A percentile compares a stretch with the other conserved stretches of the same genome.
These are phyloP conservation scores for Psilopogon haemacephalus DNA, from an alignment of 2,113 vertebrate species.

Conservation along the genomic window DNA sequence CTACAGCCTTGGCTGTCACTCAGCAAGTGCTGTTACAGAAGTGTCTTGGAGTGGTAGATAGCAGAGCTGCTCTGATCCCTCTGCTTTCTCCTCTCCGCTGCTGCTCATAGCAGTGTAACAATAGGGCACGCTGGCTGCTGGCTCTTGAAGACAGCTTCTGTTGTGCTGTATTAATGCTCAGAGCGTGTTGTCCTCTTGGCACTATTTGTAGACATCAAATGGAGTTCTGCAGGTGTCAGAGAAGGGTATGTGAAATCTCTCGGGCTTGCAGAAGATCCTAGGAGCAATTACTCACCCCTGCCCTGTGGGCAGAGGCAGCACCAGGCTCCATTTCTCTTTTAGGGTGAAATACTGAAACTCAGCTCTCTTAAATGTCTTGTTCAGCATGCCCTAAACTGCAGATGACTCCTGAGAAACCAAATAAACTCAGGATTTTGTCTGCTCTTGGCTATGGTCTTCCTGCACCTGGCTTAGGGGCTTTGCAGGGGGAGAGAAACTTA, in stretches of 20 bases:
- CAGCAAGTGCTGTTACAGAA: neutral
- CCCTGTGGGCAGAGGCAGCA: neutral
- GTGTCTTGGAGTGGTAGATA: neutral
- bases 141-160: neutral
- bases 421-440: neutral
- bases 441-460: neutral
- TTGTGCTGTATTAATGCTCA: neutral
- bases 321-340: accelerated
- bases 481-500: neutral
- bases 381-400: neutral
- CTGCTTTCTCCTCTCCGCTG: neutral
- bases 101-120: neutral
- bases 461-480: neutral
- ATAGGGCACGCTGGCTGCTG: neutral
- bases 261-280: neutral
- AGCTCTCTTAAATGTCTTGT: neutral
- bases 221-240: neutral
- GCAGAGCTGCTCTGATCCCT: neutral
- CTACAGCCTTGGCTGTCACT: neutral
- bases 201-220: neutral
- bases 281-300: neutral
- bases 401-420: neutral
- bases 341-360: neutral
- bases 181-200: neutral
- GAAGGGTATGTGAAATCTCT: neutral